Evolutionary conservation across 2,113 vertebrate genomes (phyloP), one percentile per base, ranked within the genome.

Genomic region (Aspiorhynchus laticeps): DNA sequence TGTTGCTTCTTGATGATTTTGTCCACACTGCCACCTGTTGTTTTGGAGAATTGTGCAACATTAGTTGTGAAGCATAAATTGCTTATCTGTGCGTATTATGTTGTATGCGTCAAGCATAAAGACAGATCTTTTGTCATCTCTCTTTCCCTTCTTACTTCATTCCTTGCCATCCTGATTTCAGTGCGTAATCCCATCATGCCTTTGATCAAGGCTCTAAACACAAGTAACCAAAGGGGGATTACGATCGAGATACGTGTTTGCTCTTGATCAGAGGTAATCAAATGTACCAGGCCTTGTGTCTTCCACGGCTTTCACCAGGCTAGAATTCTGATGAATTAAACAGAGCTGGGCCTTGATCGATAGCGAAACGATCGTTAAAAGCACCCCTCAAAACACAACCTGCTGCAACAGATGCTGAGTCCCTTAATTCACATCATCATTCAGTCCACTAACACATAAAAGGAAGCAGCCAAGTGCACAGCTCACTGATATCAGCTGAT

Each of bases 281-380:
- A 84, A 78, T 88, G 88, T 85, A 88, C 75, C 87, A 80, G 59
- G 59, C 67, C 43, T 80, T 51, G 82, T 67, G 56, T 90, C 91
- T 89, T 79, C 81, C 74, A 53, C 21, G 56, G 88, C 87, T 90
- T 80, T 76, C 76, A 90, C 59, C 78, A 48, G 74, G 80, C 69
- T 80, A 51, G 38, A 81, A 88, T 85, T 93, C 93, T 92, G 91
- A 92, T 90, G 77, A 85, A 93, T 93, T 89, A 93, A 93, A 91
- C 87, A 89, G 81, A 90, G 91, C 88, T 71, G 88, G 87, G 75
- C 88, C 87, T 90, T 91, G 90, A 92, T 93, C 89, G 90, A 80
- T 63, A 63, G 76, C 86, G 91, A 88, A 93, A 86, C 83, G 84
- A 90, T 92, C 90, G 90, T 90, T 91, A 86, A 88, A 61, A 67